Conservation (phyloP, 2,113 vertebrate genomes). For the Siphamia tubifer region DNA sequence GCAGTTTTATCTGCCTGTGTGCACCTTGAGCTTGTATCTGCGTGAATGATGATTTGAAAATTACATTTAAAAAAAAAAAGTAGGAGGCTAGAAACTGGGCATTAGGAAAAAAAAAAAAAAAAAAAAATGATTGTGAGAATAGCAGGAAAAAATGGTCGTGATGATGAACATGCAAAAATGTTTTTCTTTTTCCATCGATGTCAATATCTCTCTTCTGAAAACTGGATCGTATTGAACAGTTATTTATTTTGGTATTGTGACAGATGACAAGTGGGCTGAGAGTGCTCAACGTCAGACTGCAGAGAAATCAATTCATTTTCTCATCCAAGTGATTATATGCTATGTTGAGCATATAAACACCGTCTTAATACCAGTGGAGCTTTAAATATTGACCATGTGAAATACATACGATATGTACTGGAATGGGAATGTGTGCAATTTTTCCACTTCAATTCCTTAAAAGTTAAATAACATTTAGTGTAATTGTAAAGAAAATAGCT, state of each 20-base stretch:
- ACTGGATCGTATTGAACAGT: background rate
- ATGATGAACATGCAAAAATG: no score
- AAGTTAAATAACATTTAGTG: no score
- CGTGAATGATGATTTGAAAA: constrained; percentile 17
- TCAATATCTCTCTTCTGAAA: background rate
- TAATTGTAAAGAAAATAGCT: no score
- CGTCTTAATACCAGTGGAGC: background rate
- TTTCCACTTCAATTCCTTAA: no score
- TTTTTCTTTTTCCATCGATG: background rate
- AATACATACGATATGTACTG: background rate
- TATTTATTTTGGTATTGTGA: background rate
- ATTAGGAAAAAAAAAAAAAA: background rate
- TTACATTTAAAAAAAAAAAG: background rate
- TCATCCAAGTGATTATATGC: background rate
- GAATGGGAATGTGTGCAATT: background rate
- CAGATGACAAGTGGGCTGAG: background rate
- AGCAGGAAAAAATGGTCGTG: background rate
- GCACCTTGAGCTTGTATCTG: constrained; percentile 63
- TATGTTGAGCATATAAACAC: background rate
- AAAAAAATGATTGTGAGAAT: background rate
- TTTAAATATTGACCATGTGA: background rate
- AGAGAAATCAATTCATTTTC: background rate
- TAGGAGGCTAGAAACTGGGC: background rate
- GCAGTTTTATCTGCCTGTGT: constrained; percentile 41
- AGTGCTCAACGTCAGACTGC: background rate